Conservation (phyloP, 92 coral and sea anemone genomes). For the Phenganax stokvisi region DNA sequence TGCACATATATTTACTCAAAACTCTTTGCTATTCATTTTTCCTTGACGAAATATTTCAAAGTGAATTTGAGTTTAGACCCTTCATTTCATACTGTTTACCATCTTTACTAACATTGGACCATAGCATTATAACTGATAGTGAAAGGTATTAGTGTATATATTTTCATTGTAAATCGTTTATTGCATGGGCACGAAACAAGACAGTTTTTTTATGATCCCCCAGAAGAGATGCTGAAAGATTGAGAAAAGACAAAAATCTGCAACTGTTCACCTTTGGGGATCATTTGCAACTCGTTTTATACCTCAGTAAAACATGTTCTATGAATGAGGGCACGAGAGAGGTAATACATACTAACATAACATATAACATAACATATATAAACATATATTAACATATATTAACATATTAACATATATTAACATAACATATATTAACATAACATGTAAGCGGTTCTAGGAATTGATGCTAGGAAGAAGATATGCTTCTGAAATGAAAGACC, state of each 20-base stretch:
- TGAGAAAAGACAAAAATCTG: constrained; percentile 53
- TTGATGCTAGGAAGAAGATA: too few relatives aligned
- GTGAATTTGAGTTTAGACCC: constrained; percentile 72
- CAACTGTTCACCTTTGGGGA: constrained; percentile 65
- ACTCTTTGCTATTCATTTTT: neutral
- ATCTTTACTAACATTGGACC: constrained; percentile 63
- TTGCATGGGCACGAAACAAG: constrained; percentile 12
- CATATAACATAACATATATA: too few relatives aligned
- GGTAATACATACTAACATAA: neutral
- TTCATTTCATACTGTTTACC: constrained; percentile 58
- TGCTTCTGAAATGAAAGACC: too few relatives aligned
- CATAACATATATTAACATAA: neutral
- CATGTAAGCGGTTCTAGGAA: too few relatives aligned
- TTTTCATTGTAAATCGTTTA: neutral
- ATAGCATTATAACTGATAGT: constrained; percentile 46
- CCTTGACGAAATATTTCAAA: constrained; percentile 31
- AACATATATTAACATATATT: too few relatives aligned
- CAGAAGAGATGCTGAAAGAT: constrained; percentile 52
- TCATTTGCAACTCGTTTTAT: constrained; percentile 63
- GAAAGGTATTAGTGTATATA: constrained; percentile 59
- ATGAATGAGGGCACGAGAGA: neutral
- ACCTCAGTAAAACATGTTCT: constrained; percentile 46
- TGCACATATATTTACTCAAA: neutral
- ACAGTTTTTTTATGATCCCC: neutral
- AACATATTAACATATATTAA: too few relatives aligned